Conservation (phyloP, 2,888 invertebrate species). For the Limnephilus rhombicus region DNA sequence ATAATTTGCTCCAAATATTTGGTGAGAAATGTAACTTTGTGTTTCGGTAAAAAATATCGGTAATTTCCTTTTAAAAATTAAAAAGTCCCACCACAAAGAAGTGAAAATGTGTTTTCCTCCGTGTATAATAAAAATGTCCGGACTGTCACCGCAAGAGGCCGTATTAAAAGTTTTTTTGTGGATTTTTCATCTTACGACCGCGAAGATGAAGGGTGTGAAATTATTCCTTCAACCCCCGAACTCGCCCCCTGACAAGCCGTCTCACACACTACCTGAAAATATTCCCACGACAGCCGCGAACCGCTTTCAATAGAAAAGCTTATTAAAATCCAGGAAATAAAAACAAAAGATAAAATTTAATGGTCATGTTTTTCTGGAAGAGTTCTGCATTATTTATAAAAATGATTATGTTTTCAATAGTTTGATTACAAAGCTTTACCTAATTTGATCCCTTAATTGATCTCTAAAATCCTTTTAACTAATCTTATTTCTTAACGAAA, state of each 20-base stretch:
- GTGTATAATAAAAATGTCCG: background rate
- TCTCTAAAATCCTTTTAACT: too few relatives aligned
- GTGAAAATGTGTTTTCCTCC: background rate
- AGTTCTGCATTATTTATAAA: too few relatives aligned
- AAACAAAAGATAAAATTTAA: background rate
- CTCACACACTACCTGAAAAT: background rate
- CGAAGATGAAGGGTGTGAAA: constrained; percentile 18
- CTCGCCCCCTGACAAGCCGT: background rate
- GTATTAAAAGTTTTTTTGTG: background rate
- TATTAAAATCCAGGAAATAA: background rate
- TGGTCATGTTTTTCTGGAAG: background rate
- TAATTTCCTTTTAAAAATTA: background rate
- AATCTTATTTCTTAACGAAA: too few relatives aligned
- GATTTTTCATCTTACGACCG: constrained; percentile 9
- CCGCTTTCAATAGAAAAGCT: background rate
- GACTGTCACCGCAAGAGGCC: background rate
- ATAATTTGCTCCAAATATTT: background rate
- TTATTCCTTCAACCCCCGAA: background rate
- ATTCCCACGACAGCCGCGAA: background rate
- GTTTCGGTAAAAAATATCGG: background rate
- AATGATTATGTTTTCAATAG: too few relatives aligned
- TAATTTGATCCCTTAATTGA: too few relatives aligned
- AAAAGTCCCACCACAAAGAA: background rate
- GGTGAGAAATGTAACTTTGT: background rate
- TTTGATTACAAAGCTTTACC: too few relatives aligned